A percentile compares a stretch with the other conserved stretches of the same genome.
These are phyloP conservation scores for Scelioninae gen. 2 DNA, from an alignment of 2,888 invertebrate species.

Conservation along the genomic window DNA sequence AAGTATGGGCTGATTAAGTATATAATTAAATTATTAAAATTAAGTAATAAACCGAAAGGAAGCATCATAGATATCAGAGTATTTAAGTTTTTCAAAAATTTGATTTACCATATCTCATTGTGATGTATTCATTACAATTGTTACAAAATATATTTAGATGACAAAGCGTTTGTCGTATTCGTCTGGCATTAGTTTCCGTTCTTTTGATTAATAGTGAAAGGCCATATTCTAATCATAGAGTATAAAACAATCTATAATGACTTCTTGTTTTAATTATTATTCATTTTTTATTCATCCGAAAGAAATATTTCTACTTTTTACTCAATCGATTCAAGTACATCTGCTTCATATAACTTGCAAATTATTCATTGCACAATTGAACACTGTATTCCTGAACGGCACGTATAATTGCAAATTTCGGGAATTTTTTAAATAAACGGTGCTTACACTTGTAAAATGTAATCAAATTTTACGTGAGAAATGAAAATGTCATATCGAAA, in stretches of 20 bases:
- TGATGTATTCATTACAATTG: conserved; percentile 8
- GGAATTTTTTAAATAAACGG: not conserved
- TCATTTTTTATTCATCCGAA: conserved; percentile 17
- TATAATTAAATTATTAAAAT: too few species aligned
- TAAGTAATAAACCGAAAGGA: too few species aligned
- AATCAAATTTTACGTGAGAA: conserved; percentile 8
- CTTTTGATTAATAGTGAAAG: conserved; percentile 50
- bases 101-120: not conserved
- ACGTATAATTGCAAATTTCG: too few species aligned
- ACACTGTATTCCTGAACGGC: too few species aligned
- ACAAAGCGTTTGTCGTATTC: conserved; percentile 27
- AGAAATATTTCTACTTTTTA: not conserved
- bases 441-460: too few species aligned
- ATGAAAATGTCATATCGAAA: conserved; percentile 9
- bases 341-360: conserved; percentile 1
- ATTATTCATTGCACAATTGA: not conserved
- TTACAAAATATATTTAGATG: conserved; percentile 26
- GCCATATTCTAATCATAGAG: conserved; percentile 34
- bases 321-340: not conserved
- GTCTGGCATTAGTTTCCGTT: conserved; percentile 37
- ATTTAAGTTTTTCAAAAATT: too few species aligned
- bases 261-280: conserved; percentile 24
- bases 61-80: too few species aligned
- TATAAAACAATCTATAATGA: conserved; percentile 29
- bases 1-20: too few species aligned